Percentiles rank a stretch among this genome's conserved stretches.
These are phyloP conservation scores for Resseliella maxima DNA, from an alignment of 2,888 invertebrate genomes.

Conservation along the genomic window DNA sequence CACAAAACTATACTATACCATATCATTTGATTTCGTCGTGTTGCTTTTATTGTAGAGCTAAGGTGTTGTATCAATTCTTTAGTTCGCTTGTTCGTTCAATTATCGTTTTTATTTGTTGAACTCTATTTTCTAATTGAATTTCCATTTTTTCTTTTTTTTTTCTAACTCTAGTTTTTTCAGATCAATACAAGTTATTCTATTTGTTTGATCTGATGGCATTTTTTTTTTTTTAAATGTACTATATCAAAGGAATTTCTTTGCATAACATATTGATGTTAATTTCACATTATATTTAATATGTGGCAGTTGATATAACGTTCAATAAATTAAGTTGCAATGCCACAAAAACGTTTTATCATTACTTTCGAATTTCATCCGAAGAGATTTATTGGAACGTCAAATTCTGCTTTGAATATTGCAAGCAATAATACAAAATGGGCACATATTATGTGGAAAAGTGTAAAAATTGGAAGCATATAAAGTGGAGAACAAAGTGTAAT, in stretches of 20 bases:
- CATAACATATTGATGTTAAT: not conserved
- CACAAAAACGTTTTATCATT: not conserved
- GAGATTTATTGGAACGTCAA: not conserved
- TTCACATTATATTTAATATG: not conserved
- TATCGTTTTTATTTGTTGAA: no score
- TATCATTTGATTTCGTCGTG: not conserved
- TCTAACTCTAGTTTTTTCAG: not conserved
- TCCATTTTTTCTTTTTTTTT: not conserved
- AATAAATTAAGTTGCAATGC: constrained; percentile 31
- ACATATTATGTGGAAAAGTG: constrained; percentile 53
- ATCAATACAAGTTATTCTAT: not conserved
- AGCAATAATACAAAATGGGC: constrained; percentile 16
- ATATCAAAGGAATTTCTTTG: no score
- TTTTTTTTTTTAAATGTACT: not conserved
- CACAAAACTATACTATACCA: no score
- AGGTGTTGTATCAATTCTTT: no score
- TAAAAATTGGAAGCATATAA: constrained; percentile 84
- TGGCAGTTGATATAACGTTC: not conserved
- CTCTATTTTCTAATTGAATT: not conserved
- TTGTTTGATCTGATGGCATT: not conserved
- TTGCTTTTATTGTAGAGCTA: not conserved
- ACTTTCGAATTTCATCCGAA: not conserved
- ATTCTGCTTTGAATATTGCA: not conserved
- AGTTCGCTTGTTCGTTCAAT: no score
- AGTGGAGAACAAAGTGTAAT: constrained; percentile 71